Percentiles rank a stretch among this genome's conserved stretches.
These are phyloP conservation scores for Bubo scandiacus DNA, from an alignment of 2,113 vertebrate species.

Conservation along the genomic window DNA sequence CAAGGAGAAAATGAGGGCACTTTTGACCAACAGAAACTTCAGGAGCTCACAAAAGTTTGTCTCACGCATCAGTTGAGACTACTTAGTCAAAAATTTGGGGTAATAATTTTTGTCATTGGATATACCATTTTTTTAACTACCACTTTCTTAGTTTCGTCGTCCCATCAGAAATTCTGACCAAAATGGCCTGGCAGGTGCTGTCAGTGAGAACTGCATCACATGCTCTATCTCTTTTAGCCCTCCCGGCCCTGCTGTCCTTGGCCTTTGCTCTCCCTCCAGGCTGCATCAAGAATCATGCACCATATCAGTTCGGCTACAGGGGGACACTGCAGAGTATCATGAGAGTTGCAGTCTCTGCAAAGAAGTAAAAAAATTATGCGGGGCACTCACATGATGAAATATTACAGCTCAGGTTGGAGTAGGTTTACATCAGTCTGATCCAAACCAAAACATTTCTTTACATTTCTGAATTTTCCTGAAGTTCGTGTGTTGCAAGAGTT, in stretches of 20 bases:
- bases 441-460: background rate
- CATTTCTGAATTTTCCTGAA: background rate
- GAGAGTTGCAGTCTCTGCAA: background rate
- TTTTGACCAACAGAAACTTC: background rate
- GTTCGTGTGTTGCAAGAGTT: background rate
- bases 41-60: background rate
- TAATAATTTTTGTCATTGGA: background rate
- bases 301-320: background rate
- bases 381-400: background rate
- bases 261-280: background rate
- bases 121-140: background rate
- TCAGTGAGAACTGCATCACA: background rate
- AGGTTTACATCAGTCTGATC: background rate
- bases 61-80: background rate
- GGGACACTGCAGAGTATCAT: background rate
- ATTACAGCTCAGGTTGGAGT: background rate
- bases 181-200: background rate
- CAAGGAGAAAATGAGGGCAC: constrained; percentile 2
- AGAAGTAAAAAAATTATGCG: background rate
- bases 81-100: background rate
- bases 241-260: background rate
- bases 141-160: background rate
- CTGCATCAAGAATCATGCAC: background rate
- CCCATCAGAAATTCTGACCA: background rate
- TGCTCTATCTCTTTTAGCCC: background rate